phyloP scores from a whole-genome alignment of 2,797 vertebrate genomes.

The Liasis olivaceus region DNA sequence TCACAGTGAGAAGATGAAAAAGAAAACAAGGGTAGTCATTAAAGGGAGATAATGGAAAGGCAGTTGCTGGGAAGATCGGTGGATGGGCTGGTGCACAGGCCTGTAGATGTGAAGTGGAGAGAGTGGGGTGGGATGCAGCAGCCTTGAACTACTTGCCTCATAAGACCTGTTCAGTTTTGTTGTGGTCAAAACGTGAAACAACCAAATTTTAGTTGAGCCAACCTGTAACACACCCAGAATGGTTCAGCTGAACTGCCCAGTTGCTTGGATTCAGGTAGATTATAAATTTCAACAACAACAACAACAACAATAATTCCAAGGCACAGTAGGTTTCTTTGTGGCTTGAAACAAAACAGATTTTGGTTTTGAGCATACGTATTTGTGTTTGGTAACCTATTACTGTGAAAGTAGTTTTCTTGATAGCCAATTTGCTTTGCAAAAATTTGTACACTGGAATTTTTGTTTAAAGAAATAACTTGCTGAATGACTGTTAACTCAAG shows the following conservation, averaged over 20 bases:
- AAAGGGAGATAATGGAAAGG: neutral
- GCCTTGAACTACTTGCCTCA: neutral
- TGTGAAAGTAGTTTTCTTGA: neutral
- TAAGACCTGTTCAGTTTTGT: neutral
- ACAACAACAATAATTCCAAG: too few relatives aligned
- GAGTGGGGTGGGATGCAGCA: neutral
- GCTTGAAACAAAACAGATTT: neutral
- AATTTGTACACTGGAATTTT: neutral
- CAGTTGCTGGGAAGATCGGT: neutral
- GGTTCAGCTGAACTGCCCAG: neutral
- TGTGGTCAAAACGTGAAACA: neutral
- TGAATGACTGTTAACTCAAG: neutral
- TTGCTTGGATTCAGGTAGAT: neutral
- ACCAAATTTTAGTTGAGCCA: neutral
- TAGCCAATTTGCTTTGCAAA: neutral
- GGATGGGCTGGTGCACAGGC: neutral
- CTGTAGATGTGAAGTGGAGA: neutral
- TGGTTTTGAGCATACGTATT: neutral
- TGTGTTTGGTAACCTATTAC: neutral
- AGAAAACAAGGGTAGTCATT: neutral
- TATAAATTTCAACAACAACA: too few relatives aligned
- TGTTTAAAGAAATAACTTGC: neutral
- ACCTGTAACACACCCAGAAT: neutral
- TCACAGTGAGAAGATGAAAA: neutral
- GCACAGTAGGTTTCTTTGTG: neutral